Conservation (phyloP, 2,797 vertebrate species). For the Coregonus sp. region DNA sequence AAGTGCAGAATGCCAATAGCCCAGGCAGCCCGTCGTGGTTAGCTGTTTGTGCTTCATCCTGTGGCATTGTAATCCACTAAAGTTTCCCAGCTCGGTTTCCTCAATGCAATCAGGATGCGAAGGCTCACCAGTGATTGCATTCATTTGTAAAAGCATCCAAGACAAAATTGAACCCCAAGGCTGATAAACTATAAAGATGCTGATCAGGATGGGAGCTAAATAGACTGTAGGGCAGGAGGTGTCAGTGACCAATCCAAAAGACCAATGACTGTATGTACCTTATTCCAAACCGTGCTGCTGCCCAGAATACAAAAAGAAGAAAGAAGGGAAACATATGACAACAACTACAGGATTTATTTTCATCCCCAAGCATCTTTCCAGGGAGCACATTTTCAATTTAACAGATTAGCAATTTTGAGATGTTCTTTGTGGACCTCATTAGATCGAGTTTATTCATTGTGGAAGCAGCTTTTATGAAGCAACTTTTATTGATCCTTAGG, state of each 20-base stretch:
- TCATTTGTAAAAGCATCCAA: slow-evolving; percentile 99
- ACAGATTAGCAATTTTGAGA: slow-evolving; percentile 64
- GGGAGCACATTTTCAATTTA: slow-evolving; percentile 58
- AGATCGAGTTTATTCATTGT: slow-evolving; percentile 53
- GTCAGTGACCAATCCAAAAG: slow-evolving; percentile 92
- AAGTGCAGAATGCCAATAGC: slow-evolving; percentile 85
- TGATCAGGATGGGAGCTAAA: slow-evolving; percentile 98
- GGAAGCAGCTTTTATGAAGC: slow-evolving; percentile 34
- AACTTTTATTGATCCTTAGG: slow-evolving; percentile 53
- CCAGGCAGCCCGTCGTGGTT: slow-evolving; percentile 74
- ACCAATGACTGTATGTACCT: slow-evolving; percentile 95
- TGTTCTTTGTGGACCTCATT: slow-evolving; percentile 50
- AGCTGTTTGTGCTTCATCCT: slow-evolving; percentile 90
- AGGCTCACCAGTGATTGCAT: slow-evolving; percentile 98
- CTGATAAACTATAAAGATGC: slow-evolving; percentile 99
- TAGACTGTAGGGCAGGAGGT: slow-evolving; percentile 95
- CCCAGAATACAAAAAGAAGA: slow-evolving; percentile 85
- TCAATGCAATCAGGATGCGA: slow-evolving; percentile 98
- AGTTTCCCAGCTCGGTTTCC: slow-evolving; percentile 91
- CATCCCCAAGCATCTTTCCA: slow-evolving; percentile 55
- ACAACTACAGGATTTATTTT: slow-evolving; percentile 57
- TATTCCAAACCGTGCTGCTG: slow-evolving; percentile 86
- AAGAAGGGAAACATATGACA: slow-evolving; percentile 48
- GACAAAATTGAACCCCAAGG: slow-evolving; percentile 99
- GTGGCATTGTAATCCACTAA: slow-evolving; percentile 98